Base-by-base conservation (phyloP, 2,797 vertebrate species). In the Anas flavirostris region DNA sequence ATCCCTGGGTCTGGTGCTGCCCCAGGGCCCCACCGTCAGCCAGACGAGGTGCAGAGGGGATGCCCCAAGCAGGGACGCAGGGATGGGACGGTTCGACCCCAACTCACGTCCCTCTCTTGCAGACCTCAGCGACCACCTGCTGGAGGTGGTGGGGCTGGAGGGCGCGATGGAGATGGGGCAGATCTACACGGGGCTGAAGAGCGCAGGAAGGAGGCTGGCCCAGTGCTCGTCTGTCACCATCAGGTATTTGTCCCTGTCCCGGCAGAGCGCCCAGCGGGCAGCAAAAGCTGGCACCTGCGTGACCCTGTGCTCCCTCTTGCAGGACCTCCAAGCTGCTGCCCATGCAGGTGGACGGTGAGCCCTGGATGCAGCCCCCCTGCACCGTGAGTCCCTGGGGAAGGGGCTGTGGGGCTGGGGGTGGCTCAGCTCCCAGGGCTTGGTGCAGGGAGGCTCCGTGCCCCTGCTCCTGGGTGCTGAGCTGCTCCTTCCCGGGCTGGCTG, bases 331-430 rank as follows among this genome's bases (percentile, higher is more conserved):
- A 99, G 68, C 98, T 98, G 94, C 98, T 99, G 95, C 99, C 99
- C 18, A 99, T 99, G 99, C 99, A 99, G 98, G 99, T 99, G 69
- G 99, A 99, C 11, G 99, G 99, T 28, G 99, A 99, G 96, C 99
- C 99, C 55, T 99, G 99, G 99, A 99, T 99, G 99, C 99, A 99
- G 97, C 98, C 99, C 0, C 98, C 98, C 48, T 99, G 99, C 98
- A 98, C 97, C 18, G 99, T 99, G 97, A 98, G 98, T 95, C 39
- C 41, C 5, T 0, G 0, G 66, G 14, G 7, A 60, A 60, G 66
- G 48, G 13, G 9, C 3, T 2, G 37, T 5, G 7, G 9, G 37
- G 41, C 28, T 33, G 48, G 60, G 25, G 28, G 35, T 41, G 77
- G 29, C 50, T 26, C 50, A 52, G 50, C 50, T 26, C 50, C 50